phyloP scores from a whole-genome alignment of 2,888 invertebrate genomes.

The Psococerastis gibbosa region DNA sequence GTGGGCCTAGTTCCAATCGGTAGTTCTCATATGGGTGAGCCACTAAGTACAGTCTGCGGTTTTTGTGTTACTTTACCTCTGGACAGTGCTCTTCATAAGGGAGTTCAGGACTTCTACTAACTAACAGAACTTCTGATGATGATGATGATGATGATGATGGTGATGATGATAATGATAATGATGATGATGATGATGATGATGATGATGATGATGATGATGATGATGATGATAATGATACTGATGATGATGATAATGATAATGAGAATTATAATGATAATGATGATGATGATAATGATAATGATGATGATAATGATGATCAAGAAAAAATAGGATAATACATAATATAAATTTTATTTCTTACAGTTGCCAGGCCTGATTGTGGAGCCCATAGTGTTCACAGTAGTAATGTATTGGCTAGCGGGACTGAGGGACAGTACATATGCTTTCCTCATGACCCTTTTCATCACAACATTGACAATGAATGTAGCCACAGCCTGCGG shows the following conservation, averaged over 20 bases:
- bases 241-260: too few relatives aligned
- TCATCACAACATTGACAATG: slow-evolving; percentile 55
- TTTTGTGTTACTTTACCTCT: too few relatives aligned
- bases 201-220: slow-evolving; percentile 47
- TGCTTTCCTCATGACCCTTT: slow-evolving; percentile 48
- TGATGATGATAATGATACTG: too few relatives aligned
- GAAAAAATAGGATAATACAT: too few relatives aligned
- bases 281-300: slow-evolving; percentile 38
- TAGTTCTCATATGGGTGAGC: too few relatives aligned
- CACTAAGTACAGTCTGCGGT: too few relatives aligned
- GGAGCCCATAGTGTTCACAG: slow-evolving; percentile 63
- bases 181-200: slow-evolving; percentile 37
- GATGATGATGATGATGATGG: slow-evolving; percentile 53
- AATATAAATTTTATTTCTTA: slow-evolving; percentile 19
- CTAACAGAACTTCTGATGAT: slow-evolving; percentile 52
- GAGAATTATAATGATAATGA: too few relatives aligned
- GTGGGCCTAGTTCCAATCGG: too few relatives aligned
- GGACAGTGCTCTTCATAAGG: too few relatives aligned
- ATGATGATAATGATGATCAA: slow-evolving; percentile 39
- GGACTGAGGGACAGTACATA: slow-evolving; percentile 49
- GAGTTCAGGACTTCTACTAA: too few relatives aligned
- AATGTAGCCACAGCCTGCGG: slow-evolving; percentile 79
- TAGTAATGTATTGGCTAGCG: slow-evolving; percentile 71
- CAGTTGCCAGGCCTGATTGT: slow-evolving; percentile 70
- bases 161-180: slow-evolving; percentile 45